phyloP scores from a whole-genome alignment of 30 jellyfish, hydroid and myxozoan species.

The Turritopsis dohrnii region DNA sequence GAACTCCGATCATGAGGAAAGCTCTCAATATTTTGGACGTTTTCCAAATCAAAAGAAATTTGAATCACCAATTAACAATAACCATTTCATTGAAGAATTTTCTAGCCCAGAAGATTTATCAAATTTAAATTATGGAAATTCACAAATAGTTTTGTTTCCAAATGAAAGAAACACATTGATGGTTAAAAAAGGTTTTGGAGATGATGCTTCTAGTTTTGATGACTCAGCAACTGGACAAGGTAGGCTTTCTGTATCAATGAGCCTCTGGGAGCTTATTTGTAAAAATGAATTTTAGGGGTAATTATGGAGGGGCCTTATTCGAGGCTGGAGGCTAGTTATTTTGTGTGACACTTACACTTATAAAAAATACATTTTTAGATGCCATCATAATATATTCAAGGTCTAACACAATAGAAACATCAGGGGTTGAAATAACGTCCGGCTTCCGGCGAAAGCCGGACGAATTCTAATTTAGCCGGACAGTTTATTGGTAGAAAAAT shows the following conservation, averaged over 20 bases:
- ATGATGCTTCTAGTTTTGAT: background rate
- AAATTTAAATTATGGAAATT: background rate
- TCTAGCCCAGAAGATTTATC: background rate
- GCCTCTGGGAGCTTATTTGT: no score
- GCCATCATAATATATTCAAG: no score
- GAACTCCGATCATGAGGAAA: background rate
- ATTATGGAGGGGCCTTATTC: no score
- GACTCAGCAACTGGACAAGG: background rate
- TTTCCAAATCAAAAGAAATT: background rate
- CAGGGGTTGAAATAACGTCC: no score
- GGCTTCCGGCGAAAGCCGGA: no score
- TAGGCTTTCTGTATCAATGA: background rate
- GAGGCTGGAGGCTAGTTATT: no score
- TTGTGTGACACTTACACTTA: no score
- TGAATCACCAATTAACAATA: background rate
- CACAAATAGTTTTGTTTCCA: background rate
- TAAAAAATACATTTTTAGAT: no score
- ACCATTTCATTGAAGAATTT: background rate
- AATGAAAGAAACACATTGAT: background rate
- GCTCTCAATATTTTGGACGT: background rate
- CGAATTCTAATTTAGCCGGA: no score
- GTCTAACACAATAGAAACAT: no score
- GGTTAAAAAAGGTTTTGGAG: background rate
- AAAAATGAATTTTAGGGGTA: no score
- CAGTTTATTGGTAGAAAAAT: no score